Base-by-base conservation (phyloP, 1,140 invertebrate species). In the Octopus bimaculoides region DNA sequence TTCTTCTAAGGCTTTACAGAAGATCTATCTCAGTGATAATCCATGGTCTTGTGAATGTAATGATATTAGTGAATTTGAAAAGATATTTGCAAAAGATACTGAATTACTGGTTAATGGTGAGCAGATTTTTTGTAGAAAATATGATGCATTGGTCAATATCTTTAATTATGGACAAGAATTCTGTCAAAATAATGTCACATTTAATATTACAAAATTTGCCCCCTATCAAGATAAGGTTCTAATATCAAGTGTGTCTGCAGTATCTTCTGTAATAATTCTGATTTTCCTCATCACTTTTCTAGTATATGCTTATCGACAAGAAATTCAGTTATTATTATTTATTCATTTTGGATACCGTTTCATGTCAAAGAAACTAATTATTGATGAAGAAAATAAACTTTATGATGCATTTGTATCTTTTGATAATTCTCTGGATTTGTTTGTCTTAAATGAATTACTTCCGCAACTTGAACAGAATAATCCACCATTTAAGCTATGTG, bases 321-420 rank as follows among this genome's bases (percentile, higher is more conserved):
- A 85, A n/a, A 79, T 87, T 53, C 80, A 86, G 66, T 82, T 87
- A 2, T 76, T 81, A 52, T 78, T 84, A 20, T 87, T 82, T 75
- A 81, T 79, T 20, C 81, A 81, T 53, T 84, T 84, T 52, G 83
- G 84, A 0, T 83, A 82, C 74, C 76, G 83, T 53, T 20, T 83
- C 5, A 81, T 81, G 17, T 77, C 81, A 5, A 78, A 81, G 73
- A 78, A 80, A 5, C 81, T 82, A 9, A 76, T 77, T 4, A 41
- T 78, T 4, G 77, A 80, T 71, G 83, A 86, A 69, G 55, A 20
- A 4, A 71, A 84, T 17, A 81, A 83, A 26, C 66, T 77, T 0
- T 87, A 85, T 71, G 86, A 87, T 78, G 86, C 85, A 20, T 87
- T 87, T 74, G 77, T 87, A 12, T 86, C 84, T 4, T 86, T 85